A percentile compares a stretch with the other conserved stretches of the same genome.
phyloP scores from a whole-genome alignment of 2,113 vertebrate species.

The Nanorana parkeri region DNA sequence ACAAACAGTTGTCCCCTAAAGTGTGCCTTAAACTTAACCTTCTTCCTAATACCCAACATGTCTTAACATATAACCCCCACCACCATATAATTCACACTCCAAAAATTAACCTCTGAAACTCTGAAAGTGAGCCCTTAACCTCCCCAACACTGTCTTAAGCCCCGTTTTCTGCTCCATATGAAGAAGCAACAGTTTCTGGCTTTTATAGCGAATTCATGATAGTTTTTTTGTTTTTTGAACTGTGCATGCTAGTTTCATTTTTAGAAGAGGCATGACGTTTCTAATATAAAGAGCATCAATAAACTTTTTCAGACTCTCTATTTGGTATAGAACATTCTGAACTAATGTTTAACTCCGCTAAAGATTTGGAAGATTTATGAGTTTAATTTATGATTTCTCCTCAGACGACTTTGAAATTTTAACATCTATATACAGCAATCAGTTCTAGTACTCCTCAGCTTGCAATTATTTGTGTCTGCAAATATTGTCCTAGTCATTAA shows the following conservation, averaged over 20 bases:
- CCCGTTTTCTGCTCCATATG: too few relatives aligned
- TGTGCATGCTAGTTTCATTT: neutral
- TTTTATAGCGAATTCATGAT: too few relatives aligned
- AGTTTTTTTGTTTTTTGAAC: neutral
- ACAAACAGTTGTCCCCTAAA: too few relatives aligned
- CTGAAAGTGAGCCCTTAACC: too few relatives aligned
- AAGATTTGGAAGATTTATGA: conserved; percentile 56
- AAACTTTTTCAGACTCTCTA: conserved; percentile 32
- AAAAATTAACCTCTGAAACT: too few relatives aligned
- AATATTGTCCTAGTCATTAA: conserved; percentile 55
- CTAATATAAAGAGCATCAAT: conserved; percentile 25
- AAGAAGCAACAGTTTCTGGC: too few relatives aligned
- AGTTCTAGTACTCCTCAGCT: conserved; percentile 53
- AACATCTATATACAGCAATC: conserved; percentile 52
- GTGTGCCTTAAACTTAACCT: too few relatives aligned
- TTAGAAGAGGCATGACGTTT: neutral
- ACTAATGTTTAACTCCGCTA: conserved; percentile 49
- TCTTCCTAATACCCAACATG: too few relatives aligned
- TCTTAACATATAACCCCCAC: too few relatives aligned
- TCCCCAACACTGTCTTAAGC: too few relatives aligned
- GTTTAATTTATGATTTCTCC: conserved; percentile 58
- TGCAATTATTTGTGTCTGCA: conserved; percentile 57
- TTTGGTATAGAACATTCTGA: conserved; percentile 19
- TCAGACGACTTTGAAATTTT: conserved; percentile 54
- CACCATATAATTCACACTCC: too few relatives aligned